Evolutionary conservation across 2,888 invertebrate species (phyloP).

Genomic region (Ypsolopha scabrella): DNA sequence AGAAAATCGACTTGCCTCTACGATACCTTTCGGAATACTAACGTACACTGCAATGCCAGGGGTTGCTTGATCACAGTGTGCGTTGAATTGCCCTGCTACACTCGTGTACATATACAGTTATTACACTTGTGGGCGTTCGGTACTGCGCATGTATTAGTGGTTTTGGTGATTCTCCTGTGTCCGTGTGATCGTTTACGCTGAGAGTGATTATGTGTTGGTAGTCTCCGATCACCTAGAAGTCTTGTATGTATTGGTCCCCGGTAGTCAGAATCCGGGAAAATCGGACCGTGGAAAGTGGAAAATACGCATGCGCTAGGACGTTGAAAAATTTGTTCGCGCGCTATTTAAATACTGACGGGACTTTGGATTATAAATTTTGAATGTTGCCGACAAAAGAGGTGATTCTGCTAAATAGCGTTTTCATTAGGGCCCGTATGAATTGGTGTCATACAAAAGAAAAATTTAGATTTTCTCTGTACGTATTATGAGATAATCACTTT

Average conservation of each 20-base stretch:
- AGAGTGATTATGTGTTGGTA: constrained; percentile 21
- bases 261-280: constrained; percentile 24
- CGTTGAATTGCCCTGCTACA: constrained; percentile 23
- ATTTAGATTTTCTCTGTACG: too few species aligned
- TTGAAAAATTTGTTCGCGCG: constrained; percentile 30
- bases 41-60: constrained; percentile 46
- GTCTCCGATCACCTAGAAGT: constrained; percentile 35
- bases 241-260: constrained; percentile 31
- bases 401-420: too few species aligned
- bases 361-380: too few species aligned
- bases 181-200: constrained; percentile 19
- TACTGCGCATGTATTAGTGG: constrained; percentile 32
- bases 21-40: constrained; percentile 20
- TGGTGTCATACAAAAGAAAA: too few species aligned
- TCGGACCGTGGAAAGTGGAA: constrained; percentile 17
- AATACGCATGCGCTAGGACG: constrained; percentile 35
- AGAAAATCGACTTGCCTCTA: not conserved
- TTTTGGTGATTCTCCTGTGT: constrained; percentile 26
- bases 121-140: constrained; percentile 31
- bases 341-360: not conserved
- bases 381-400: too few species aligned
- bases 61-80: constrained; percentile 31
- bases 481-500: too few species aligned
- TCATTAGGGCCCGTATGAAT: too few species aligned
- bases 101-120: constrained; percentile 10